Percentiles rank a stretch among this genome's conserved stretches.
Evolutionary conservation across 2,888 invertebrate species (phyloP).

Genomic region (Liopterus haemorrhoidalis): DNA sequence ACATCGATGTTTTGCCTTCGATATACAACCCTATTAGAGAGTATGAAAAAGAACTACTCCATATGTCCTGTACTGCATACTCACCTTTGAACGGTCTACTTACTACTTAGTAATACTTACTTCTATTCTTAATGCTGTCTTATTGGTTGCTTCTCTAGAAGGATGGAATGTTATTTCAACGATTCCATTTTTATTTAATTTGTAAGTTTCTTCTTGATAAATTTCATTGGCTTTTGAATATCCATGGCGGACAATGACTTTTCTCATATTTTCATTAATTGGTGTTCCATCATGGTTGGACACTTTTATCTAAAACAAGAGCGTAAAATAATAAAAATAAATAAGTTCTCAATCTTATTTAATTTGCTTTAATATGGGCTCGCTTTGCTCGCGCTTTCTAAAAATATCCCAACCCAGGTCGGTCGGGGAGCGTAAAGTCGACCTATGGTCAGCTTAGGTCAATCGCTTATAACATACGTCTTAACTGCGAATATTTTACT

Average conservation of each 20-base stretch:
- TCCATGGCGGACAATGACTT: conserved; percentile 56
- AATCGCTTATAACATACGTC: too few species aligned
- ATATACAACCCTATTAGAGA: too few species aligned
- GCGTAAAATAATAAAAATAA: neutral
- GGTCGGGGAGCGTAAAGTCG: too few species aligned
- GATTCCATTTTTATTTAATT: conserved; percentile 59
- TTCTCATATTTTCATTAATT: conserved; percentile 53
- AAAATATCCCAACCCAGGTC: too few species aligned
- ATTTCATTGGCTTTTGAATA: conserved; percentile 55
- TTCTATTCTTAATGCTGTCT: conserved; percentile 66
- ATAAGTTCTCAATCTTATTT: too few species aligned
- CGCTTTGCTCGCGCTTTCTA: too few species aligned
- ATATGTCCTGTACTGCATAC: too few species aligned
- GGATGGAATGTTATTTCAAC: conserved; percentile 58
- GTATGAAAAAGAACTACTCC: too few species aligned
- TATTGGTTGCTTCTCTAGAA: conserved; percentile 51
- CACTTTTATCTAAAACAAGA: conserved; percentile 54
- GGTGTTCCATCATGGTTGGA: conserved; percentile 65
- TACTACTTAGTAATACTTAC: conserved; percentile 50
- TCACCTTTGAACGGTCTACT: neutral
- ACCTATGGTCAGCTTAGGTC: too few species aligned
- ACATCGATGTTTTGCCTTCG: too few species aligned
- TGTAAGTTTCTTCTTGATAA: conserved; percentile 48
- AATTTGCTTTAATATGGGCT: too few species aligned
- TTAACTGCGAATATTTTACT: too few species aligned